phyloP scores from a whole-genome alignment of 2,888 invertebrate genomes.

The Drosophila suboccidentalis region DNA sequence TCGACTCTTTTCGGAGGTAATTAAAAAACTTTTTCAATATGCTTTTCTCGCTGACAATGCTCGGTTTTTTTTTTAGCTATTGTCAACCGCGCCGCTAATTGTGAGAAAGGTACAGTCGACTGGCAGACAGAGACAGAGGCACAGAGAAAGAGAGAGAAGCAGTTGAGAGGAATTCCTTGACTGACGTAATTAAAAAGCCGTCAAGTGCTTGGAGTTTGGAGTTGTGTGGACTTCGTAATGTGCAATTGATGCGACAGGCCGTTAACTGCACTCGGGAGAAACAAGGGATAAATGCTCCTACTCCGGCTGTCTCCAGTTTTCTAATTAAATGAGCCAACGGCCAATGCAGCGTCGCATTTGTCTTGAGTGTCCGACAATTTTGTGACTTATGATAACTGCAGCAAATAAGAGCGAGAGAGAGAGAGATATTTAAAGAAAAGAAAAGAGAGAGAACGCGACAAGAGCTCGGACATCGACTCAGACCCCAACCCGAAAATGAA shows the following conservation, averaged over 20 bases:
- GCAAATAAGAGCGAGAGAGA: slow-evolving; percentile 18
- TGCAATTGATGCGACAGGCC: slow-evolving; percentile 75
- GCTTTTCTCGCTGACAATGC: slow-evolving; percentile 49
- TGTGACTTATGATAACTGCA: slow-evolving; percentile 80
- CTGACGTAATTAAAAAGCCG: slow-evolving; percentile 79
- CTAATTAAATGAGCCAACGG: slow-evolving; percentile 75
- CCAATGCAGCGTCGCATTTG: slow-evolving; percentile 74
- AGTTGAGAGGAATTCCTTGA: slow-evolving; percentile 43
- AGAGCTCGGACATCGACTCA: slow-evolving; percentile 15
- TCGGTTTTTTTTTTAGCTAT: slow-evolving; percentile 48
- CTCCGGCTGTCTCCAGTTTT: slow-evolving; percentile 54
- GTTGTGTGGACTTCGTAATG: slow-evolving; percentile 59
- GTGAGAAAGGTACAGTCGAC: slow-evolving; percentile 24
- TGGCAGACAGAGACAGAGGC: slow-evolving; percentile 7
- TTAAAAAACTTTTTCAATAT: slow-evolving; percentile 76
- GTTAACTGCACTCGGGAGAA: slow-evolving; percentile 63
- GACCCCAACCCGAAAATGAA: slow-evolving; percentile 7
- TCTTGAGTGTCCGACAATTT: slow-evolving; percentile 76
- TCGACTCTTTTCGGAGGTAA: slow-evolving; percentile 57
- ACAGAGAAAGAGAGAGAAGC: not conserved
- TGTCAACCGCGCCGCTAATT: slow-evolving; percentile 53
- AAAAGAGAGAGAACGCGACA: slow-evolving; percentile 30
- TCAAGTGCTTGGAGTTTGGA: slow-evolving; percentile 53
- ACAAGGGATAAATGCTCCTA: slow-evolving; percentile 21
- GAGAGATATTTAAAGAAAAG: not conserved